These are phyloP conservation scores for Dreissena rostriformis DNA, from an alignment of 1,140 invertebrate species.

Conservation along the genomic window DNA sequence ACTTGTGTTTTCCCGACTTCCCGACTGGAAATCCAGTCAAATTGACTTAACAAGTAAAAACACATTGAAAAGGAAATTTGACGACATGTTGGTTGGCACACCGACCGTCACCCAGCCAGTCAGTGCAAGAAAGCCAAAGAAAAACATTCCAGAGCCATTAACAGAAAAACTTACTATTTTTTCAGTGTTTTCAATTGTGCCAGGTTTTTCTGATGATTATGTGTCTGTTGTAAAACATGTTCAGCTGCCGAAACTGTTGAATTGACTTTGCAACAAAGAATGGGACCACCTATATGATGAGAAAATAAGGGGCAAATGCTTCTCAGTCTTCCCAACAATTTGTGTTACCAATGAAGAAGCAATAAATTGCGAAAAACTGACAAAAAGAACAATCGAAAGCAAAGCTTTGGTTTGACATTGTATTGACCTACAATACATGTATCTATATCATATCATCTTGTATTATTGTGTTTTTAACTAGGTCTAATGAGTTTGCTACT, in stretches of 20 bases:
- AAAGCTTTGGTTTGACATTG: too few relatives aligned
- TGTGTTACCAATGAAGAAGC: too few relatives aligned
- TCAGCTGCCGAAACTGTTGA: not conserved
- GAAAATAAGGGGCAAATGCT: too few relatives aligned
- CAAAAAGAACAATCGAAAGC: not conserved
- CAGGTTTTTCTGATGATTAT: not conserved
- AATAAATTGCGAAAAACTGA: too few relatives aligned
- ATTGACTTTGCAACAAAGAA: not conserved
- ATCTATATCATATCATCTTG: too few relatives aligned
- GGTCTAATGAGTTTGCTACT: too few relatives aligned
- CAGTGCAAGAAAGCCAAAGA: too few relatives aligned
- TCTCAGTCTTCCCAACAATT: too few relatives aligned
- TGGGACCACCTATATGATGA: too few relatives aligned
- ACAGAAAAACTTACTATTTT: not conserved
- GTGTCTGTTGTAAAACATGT: not conserved
- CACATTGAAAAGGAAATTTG: conserved; percentile 14
- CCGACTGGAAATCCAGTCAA: conserved; percentile 9
- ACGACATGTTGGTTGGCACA: not conserved
- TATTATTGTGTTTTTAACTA: too few relatives aligned
- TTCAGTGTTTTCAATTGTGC: conserved; percentile 20
- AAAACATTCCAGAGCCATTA: not conserved
- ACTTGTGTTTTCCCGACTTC: too few relatives aligned
- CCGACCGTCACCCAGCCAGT: not conserved
- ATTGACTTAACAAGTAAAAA: conserved; percentile 55
- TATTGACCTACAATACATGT: too few relatives aligned